Percentiles rank a stretch among this genome's conserved stretches.
Conservation (phyloP, 2,888 invertebrate species). For the Oeneis ivallda region DNA sequence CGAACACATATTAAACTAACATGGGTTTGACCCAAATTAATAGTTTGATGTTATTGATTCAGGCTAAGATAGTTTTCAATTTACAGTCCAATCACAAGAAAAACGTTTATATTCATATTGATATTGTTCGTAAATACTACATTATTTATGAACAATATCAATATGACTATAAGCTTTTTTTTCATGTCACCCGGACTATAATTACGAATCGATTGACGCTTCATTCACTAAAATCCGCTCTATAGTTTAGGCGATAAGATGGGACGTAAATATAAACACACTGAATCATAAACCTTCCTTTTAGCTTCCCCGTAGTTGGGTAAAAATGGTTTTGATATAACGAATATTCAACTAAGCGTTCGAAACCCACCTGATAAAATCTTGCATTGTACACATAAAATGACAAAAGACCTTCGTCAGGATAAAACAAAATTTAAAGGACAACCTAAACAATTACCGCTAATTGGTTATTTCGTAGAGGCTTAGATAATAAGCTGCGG, state of each 20-base stretch:
- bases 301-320: no score
- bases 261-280: no score
- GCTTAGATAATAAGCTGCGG: constrained; percentile 33
- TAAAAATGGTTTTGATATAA: not conserved
- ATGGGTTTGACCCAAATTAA: not conserved
- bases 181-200: no score
- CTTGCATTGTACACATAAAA: constrained; percentile 22
- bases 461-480: constrained; percentile 34
- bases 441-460: constrained; percentile 35
- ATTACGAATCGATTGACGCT: no score
- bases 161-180: no score
- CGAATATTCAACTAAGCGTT: constrained; percentile 5
- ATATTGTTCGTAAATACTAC: no score
- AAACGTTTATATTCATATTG: no score
- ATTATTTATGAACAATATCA: no score
- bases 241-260: no score
- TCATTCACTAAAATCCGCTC: no score
- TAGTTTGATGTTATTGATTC: not conserved
- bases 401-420: constrained; percentile 23
- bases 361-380: constrained; percentile 21
- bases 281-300: no score
- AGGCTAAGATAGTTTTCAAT: not conserved
- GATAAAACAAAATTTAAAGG: constrained; percentile 31
- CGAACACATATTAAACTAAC: not conserved
- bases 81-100: no score